Conservation (phyloP, 2,797 vertebrate genomes). For the Caiman crocodilus region DNA sequence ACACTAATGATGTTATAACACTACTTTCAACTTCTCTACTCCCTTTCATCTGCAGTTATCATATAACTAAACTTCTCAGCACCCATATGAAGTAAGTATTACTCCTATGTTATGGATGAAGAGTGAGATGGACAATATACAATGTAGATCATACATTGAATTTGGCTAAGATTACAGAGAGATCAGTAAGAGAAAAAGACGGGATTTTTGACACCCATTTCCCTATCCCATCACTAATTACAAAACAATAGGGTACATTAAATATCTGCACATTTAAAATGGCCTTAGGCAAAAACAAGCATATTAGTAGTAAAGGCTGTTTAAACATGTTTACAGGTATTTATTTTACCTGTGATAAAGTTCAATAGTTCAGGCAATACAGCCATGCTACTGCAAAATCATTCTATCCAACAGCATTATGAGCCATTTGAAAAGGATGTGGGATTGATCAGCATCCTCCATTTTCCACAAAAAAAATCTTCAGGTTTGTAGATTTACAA, state of each 20-base stretch:
- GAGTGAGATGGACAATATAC: not conserved
- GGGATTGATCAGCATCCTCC: not conserved
- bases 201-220: not conserved
- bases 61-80: not conserved
- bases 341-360: constrained; percentile 35
- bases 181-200: not conserved
- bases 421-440: constrained; percentile 22
- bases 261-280: constrained; percentile 22
- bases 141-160: not conserved
- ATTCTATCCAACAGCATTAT: not conserved
- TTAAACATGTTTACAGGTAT: constrained; percentile 15
- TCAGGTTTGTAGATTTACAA: constrained; percentile 68
- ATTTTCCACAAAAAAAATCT: constrained; percentile 45
- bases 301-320: not conserved
- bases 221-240: constrained; percentile 22
- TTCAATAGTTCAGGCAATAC: not conserved
- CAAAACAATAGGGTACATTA: constrained; percentile 1
- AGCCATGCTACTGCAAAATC: constrained; percentile 32
- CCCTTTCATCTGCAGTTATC: constrained; percentile 1
- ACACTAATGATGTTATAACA: not conserved
- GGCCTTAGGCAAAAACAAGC: constrained; percentile 20
- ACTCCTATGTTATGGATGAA: not conserved
- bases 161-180: not conserved
- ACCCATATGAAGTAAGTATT: not conserved
- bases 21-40: not conserved